A percentile compares a stretch with the other conserved stretches of the same genome.
These are phyloP conservation scores for Macaca nemestrina DNA, from an alignment of 2,113 vertebrate species.

Conservation along the genomic window DNA sequence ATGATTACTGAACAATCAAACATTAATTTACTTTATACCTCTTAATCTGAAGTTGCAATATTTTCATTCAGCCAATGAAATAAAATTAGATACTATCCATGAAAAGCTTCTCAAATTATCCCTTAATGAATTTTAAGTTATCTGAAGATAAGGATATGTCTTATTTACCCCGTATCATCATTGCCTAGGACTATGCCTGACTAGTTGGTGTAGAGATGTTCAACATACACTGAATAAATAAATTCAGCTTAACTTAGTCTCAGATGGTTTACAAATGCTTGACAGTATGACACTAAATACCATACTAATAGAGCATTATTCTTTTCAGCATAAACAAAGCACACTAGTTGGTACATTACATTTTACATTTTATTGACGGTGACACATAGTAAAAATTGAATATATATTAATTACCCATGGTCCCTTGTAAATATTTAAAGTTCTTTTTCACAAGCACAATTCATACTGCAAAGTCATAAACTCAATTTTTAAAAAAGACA, in stretches of 20 bases:
- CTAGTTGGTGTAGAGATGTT: not conserved
- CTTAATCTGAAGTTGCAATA: not conserved
- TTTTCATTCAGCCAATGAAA: constrained; percentile 29
- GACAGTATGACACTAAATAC: constrained; percentile 43
- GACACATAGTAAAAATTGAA: constrained; percentile 56
- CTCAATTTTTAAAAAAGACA: constrained; percentile 62
- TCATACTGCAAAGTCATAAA: constrained; percentile 32
- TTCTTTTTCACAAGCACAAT: constrained; percentile 70
- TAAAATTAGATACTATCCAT: constrained; percentile 1
- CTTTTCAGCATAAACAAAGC: constrained; percentile 58
- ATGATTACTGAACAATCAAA: constrained; percentile 25
- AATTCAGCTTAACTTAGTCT: not conserved
- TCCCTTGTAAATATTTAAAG: constrained; percentile 78
- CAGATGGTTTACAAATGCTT: constrained; percentile 15
- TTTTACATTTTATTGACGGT: constrained; percentile 78
- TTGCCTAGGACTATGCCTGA: not conserved
- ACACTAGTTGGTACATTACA: not conserved
- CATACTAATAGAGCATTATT: constrained; percentile 35
- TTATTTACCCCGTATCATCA: not conserved
- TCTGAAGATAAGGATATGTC: not conserved
- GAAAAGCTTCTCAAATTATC: constrained; percentile 48
- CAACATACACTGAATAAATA: not conserved
- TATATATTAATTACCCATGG: constrained; percentile 66
- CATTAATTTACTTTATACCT: not conserved
- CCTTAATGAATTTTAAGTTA: constrained; percentile 38